Conservation (phyloP, 37 sponge, comb jelly and placozoan species). For the Oopsacas minuta region DNA sequence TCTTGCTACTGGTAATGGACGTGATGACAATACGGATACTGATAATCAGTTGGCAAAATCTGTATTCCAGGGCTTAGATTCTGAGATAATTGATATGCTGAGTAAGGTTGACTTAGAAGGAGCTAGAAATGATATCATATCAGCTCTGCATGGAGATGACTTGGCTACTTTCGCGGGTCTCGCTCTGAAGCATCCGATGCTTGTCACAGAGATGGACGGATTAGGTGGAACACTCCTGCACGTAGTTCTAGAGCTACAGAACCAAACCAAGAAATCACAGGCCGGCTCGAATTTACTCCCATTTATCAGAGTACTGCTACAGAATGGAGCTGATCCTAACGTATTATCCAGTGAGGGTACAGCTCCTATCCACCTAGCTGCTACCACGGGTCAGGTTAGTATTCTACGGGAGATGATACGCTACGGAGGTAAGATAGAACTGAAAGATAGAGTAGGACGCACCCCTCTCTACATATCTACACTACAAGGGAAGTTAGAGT, state of each 20-base stretch:
- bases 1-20: background rate
- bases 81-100: background rate
- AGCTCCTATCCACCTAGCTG: background rate
- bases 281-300: background rate
- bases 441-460: constrained; percentile 10
- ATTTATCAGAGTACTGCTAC: background rate
- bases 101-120: background rate
- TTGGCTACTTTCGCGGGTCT: background rate
- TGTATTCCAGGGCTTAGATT: background rate
- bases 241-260: background rate
- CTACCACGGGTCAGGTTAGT: background rate
- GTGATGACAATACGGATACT: background rate
- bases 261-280: background rate
- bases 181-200: background rate
- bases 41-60: background rate
- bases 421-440: background rate
- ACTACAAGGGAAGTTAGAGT: background rate
- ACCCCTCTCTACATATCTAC: constrained; percentile 5
- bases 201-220: background rate
- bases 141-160: background rate
- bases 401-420: background rate
- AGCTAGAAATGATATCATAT: background rate
- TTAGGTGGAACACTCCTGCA: background rate
- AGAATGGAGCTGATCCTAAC: background rate
- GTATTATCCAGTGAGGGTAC: background rate